phyloP scores from a whole-genome alignment of 2,888 invertebrate genomes.

The Campoletis raptor region DNA sequence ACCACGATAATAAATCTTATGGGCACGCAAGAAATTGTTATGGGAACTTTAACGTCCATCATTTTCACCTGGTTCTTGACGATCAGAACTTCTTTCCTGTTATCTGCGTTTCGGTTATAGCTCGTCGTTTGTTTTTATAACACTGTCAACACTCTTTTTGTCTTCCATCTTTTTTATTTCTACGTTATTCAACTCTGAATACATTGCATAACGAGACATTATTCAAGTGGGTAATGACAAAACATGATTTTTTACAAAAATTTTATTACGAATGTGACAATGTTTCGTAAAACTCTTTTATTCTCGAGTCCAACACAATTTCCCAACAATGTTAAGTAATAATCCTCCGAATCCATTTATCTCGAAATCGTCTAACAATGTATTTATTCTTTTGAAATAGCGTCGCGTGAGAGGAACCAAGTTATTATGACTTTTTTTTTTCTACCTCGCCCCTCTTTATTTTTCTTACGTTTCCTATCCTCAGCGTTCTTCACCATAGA shows the following conservation, averaged over 20 bases:
- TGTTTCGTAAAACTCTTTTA: not conserved
- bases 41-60: conserved; percentile 15
- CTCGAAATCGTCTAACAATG: not conserved
- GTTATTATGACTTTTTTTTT: not conserved
- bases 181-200: not conserved
- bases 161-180: conserved; percentile 5
- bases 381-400: conserved; percentile 7
- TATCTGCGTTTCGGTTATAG: conserved; percentile 1
- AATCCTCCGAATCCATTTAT: not conserved
- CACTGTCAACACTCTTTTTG: not conserved
- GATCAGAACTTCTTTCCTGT: conserved; percentile 2
- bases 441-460: not conserved
- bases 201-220: not conserved
- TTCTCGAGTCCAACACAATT: not conserved
- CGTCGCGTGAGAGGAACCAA: not conserved
- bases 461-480: conserved; percentile 17
- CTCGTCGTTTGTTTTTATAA: not conserved
- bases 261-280: not conserved
- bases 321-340: not conserved
- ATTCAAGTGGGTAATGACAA: not conserved
- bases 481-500: conserved; percentile 11
- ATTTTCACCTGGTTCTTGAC: conserved; percentile 18
- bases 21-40: conserved; percentile 9
- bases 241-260: not conserved
- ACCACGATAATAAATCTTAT: conserved; percentile 48